Conservation (phyloP, 2,888 invertebrate species). For the Ectemnius continuus region DNA sequence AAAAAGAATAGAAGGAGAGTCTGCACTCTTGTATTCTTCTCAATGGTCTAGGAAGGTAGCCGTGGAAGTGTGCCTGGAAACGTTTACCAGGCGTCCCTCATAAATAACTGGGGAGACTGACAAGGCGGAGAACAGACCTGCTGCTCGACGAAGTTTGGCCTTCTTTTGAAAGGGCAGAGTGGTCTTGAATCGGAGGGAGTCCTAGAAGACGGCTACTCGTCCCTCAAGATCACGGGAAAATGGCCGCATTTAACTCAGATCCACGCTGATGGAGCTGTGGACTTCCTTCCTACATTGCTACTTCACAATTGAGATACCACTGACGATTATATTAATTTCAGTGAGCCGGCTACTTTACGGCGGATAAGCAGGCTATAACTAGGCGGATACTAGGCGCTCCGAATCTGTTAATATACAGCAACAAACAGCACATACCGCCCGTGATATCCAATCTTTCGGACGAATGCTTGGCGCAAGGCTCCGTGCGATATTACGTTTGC, state of each 20-base stretch:
- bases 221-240: slow-evolving; percentile 27
- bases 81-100: slow-evolving; percentile 57
- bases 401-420: too few relatives aligned
- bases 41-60: slow-evolving; percentile 30
- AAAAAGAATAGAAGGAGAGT: slow-evolving; percentile 8
- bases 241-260: slow-evolving; percentile 30
- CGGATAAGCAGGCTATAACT: too few relatives aligned
- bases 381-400: too few relatives aligned
- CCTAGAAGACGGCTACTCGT: slow-evolving; percentile 35
- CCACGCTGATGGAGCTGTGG: slow-evolving; percentile 1
- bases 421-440: too few relatives aligned
- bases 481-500: background rate
- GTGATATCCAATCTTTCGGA: background rate
- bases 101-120: slow-evolving; percentile 62
- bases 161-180: slow-evolving; percentile 42
- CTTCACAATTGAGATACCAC: background rate
- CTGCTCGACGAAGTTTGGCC: slow-evolving; percentile 28
- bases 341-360: background rate
- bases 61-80: slow-evolving; percentile 48
- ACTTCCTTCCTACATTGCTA: background rate
- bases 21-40: background rate
- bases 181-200: slow-evolving; percentile 65
- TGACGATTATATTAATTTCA: slow-evolving; percentile 48
- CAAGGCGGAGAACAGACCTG: slow-evolving; percentile 12
- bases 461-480: background rate